Conservation (phyloP, 2,113 vertebrate genomes). For the Porphyrio hochstetteri region DNA sequence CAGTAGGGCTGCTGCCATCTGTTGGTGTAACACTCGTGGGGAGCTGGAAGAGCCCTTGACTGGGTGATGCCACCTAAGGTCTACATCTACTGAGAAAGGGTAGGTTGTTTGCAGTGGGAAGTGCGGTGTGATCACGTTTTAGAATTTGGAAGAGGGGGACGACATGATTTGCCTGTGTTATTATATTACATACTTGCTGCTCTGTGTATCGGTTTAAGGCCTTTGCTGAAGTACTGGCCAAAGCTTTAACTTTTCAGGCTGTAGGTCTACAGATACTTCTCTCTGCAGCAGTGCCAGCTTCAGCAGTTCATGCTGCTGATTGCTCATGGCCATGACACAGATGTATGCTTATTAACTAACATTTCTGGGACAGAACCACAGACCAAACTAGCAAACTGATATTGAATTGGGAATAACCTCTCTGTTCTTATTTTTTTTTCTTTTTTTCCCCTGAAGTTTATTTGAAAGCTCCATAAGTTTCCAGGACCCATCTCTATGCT, state of each 20-base stretch:
- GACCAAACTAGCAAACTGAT: neutral
- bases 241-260: neutral
- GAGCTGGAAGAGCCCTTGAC: constrained; percentile 35
- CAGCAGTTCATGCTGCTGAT: neutral
- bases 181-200: neutral
- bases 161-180: neutral
- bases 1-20: constrained; percentile 71
- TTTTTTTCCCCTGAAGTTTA: neutral
- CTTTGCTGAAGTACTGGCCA: neutral
- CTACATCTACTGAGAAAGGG: neutral
- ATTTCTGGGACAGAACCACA: neutral
- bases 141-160: rapidly evolving
- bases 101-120: neutral
- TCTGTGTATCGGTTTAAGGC: neutral
- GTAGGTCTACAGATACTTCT: neutral
- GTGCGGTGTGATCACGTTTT: neutral
- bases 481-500: neutral
- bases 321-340: neutral
- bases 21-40: constrained; percentile 55
- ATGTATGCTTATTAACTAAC: neutral
- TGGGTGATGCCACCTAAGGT: neutral
- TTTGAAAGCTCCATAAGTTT: neutral
- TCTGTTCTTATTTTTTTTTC: neutral
- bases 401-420: neutral
- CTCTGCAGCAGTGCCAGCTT: neutral